Percentiles rank a stretch among this genome's conserved stretches.
These are phyloP conservation scores for Cataglyphis hispanica DNA, from an alignment of 1,140 invertebrate genomes.

Conservation along the genomic window DNA sequence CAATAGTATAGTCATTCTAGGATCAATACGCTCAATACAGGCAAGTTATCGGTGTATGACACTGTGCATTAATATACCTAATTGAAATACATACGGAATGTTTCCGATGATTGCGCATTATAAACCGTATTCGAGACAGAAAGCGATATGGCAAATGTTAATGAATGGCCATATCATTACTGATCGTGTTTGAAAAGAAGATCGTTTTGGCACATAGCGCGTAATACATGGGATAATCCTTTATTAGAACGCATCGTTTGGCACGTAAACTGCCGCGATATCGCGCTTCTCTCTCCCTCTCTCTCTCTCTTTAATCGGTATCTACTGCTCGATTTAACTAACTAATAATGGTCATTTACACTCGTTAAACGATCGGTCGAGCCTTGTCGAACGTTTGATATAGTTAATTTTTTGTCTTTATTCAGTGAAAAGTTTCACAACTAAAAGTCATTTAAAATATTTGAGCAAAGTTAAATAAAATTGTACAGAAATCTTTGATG, in stretches of 20 bases:
- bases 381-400: background rate
- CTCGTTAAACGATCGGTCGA: conserved; percentile 3
- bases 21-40: background rate
- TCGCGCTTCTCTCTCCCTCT: background rate
- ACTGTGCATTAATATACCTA: background rate
- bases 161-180: background rate
- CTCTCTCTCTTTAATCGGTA: conserved; percentile 22
- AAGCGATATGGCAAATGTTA: background rate
- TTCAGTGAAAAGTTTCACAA: background rate
- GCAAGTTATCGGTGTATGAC: background rate
- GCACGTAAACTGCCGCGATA: conserved; percentile 38
- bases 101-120: background rate
- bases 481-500: background rate
- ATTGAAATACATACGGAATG: background rate
- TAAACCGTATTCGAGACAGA: background rate
- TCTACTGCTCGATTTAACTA: conserved; percentile 38
- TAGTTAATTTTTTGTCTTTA: conserved; percentile 2
- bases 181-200: background rate
- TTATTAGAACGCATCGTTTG: conserved; percentile 21
- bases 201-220: background rate
- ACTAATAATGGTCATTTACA: conserved; percentile 13
- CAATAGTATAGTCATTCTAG: background rate
- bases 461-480: conserved; percentile 4
- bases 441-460: background rate
- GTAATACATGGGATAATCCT: background rate